phyloP scores from a whole-genome alignment of 2,888 invertebrate species.

The Agrochola lychnidis region DNA sequence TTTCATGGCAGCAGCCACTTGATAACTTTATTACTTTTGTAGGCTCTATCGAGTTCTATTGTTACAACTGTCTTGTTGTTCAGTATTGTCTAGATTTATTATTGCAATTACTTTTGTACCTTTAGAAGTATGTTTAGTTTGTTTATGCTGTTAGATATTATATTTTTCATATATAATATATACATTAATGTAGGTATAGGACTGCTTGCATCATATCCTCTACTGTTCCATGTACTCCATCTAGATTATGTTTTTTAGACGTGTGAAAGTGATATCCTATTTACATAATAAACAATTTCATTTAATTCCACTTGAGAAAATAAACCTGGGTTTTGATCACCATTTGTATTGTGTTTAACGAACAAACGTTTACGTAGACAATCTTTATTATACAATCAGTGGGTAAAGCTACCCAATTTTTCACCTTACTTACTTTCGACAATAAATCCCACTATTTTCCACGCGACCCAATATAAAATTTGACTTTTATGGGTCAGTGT shows the following conservation, averaged over 20 bases:
- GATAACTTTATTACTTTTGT: constrained; percentile 58
- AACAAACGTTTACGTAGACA: constrained; percentile 3
- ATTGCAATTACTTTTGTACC: constrained; percentile 29
- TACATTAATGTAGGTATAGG: too few relatives aligned
- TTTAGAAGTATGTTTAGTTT: neutral
- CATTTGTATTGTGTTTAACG: neutral
- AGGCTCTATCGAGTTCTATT: constrained; percentile 33
- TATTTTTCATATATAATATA: too few relatives aligned
- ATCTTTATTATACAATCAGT: neutral
- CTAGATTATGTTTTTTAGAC: too few relatives aligned
- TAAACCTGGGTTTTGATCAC: neutral
- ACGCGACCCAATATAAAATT: constrained; percentile 48
- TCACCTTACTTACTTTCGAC: constrained; percentile 3
- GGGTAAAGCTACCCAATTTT: neutral
- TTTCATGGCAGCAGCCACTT: constrained; percentile 43
- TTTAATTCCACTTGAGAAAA: too few relatives aligned
- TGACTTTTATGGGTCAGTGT: constrained; percentile 58
- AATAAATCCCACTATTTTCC: constrained; percentile 46
- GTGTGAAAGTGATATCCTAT: too few relatives aligned
- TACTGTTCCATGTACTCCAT: too few relatives aligned
- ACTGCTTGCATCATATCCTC: too few relatives aligned
- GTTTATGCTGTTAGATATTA: neutral
- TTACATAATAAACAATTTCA: too few relatives aligned
- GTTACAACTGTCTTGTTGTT: constrained; percentile 37
- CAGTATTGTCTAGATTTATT: constrained; percentile 39